Percentiles rank a stretch among this genome's conserved stretches.
Evolutionary conservation across 2,888 invertebrate genomes (phyloP).

Genomic region (Agonopterix subpropinquella): DNA sequence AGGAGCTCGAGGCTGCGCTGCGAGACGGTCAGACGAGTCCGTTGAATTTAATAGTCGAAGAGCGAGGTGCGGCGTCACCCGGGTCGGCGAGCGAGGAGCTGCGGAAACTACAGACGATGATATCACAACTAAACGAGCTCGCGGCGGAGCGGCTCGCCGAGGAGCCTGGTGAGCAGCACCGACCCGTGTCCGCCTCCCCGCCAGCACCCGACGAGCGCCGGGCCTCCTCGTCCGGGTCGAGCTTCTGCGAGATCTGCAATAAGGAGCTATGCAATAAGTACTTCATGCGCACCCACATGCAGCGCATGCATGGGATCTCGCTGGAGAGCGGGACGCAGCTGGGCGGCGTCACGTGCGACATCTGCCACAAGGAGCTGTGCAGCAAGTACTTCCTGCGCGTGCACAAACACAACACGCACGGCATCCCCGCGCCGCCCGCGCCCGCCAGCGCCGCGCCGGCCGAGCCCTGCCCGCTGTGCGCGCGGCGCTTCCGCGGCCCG

Average conservation of each 20-base stretch:
- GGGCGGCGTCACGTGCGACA: slow-evolving; percentile 96
- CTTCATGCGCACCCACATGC: slow-evolving; percentile 99
- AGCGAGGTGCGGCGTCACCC: slow-evolving; percentile 73
- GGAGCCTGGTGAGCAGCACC: slow-evolving; percentile 38
- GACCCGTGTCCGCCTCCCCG: slow-evolving; percentile 44
- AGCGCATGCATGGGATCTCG: slow-evolving; percentile 97
- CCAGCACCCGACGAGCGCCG: slow-evolving; percentile 58
- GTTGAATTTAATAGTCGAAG: slow-evolving; percentile 84
- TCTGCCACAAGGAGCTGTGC: slow-evolving; percentile 98
- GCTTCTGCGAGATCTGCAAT: slow-evolving; percentile 98
- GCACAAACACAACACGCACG: slow-evolving; percentile 98
- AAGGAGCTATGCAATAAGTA: slow-evolving; percentile 99
- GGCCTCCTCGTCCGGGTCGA: slow-evolving; percentile 80
- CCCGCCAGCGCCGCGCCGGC: slow-evolving; percentile 66
- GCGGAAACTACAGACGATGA: slow-evolving; percentile 93
- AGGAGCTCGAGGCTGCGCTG: slow-evolving; percentile 57
- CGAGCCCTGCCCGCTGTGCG: slow-evolving; percentile 86
- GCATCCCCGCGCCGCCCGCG: slow-evolving; percentile 90
- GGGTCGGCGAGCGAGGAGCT: slow-evolving; percentile 88
- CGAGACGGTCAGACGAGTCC: slow-evolving; percentile 83
- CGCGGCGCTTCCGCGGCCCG: slow-evolving; percentile 89
- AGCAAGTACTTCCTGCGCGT: slow-evolving; percentile 98
- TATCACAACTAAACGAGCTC: slow-evolving; percentile 89
- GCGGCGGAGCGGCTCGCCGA: slow-evolving; percentile 74
- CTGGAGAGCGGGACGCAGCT: slow-evolving; percentile 94